Conservation (phyloP, 2,888 invertebrate genomes). For the Tetheella fluctuosa region DNA sequence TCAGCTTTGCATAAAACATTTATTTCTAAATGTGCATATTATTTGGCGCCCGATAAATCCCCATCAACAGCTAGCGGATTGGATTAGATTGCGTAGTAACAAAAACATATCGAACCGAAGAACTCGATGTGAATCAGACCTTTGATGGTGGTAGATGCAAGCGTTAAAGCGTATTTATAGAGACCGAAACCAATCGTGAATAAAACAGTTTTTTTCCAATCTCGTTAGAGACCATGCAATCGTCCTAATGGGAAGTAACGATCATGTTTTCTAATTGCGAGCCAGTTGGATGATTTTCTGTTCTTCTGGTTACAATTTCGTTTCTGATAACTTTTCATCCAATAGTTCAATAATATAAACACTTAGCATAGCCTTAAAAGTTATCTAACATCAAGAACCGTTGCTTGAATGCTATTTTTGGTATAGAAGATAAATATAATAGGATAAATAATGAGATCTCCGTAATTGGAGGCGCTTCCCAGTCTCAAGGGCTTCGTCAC, state of each 20-base stretch:
- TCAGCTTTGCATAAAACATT: slow-evolving; percentile 15
- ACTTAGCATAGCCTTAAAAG: not conserved
- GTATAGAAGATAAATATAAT: not conserved
- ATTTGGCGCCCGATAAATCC: slow-evolving; percentile 19
- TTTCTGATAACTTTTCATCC: no score
- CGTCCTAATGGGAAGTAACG: no score
- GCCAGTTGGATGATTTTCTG: no score
- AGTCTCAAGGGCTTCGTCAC: slow-evolving; percentile 36
- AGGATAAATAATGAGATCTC: slow-evolving; percentile 3
- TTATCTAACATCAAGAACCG: not conserved
- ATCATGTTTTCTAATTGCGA: no score
- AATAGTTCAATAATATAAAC: no score
- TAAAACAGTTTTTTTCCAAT: not conserved
- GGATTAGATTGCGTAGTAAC: slow-evolving; percentile 1
- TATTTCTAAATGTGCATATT: slow-evolving; percentile 30
- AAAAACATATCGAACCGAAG: not conserved
- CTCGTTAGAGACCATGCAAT: not conserved
- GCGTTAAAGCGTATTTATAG: not conserved
- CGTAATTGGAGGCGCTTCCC: slow-evolving; percentile 19
- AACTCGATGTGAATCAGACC: slow-evolving; percentile 1
- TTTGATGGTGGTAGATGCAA: not conserved
- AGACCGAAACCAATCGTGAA: slow-evolving; percentile 7
- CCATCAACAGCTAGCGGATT: slow-evolving; percentile 18
- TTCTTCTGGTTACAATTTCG: no score
- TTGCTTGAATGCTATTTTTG: not conserved